phyloP scores from a whole-genome alignment of 2,113 vertebrate genomes.

The Epinephelus moara region DNA sequence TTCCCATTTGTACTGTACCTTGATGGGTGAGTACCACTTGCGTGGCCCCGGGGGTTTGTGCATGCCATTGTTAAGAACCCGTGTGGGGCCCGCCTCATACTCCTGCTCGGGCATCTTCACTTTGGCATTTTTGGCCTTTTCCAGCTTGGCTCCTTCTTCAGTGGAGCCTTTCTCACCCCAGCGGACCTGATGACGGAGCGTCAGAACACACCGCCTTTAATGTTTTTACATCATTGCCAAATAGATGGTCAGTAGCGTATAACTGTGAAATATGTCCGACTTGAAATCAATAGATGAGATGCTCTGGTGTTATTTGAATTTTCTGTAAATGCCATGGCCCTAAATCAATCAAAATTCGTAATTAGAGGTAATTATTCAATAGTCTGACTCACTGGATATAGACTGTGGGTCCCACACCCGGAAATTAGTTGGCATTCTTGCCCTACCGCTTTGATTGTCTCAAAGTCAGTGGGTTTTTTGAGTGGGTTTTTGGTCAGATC shows the following conservation, averaged over 20 bases:
- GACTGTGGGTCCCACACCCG: no score
- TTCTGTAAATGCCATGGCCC: neutral
- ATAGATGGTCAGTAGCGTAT: neutral
- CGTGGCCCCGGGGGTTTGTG: constrained; percentile 85
- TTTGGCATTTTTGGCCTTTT: constrained; percentile 97
- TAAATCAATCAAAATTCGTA: neutral
- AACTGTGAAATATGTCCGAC: neutral
- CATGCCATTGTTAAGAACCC: constrained; percentile 90
- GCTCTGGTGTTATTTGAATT: neutral
- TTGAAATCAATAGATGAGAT: neutral
- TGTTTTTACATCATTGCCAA: neutral
- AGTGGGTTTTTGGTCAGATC: no score
- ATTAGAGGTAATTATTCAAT: neutral
- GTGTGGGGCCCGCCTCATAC: constrained; percentile 84
- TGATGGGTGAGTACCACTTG: constrained; percentile 98
- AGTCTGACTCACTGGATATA: no score
- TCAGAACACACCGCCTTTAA: neutral
- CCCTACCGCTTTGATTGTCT: no score
- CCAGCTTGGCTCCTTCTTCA: constrained; percentile 96
- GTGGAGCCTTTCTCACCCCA: constrained; percentile 99
- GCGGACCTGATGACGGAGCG: constrained; percentile 87
- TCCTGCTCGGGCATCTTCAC: constrained; percentile 99
- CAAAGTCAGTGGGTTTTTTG: no score
- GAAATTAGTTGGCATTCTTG: no score
- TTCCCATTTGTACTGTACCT: constrained; percentile 81